Evolutionary conservation across 2,888 invertebrate species (phyloP).

Genomic region (Rhimphoctona megacephalus): DNA sequence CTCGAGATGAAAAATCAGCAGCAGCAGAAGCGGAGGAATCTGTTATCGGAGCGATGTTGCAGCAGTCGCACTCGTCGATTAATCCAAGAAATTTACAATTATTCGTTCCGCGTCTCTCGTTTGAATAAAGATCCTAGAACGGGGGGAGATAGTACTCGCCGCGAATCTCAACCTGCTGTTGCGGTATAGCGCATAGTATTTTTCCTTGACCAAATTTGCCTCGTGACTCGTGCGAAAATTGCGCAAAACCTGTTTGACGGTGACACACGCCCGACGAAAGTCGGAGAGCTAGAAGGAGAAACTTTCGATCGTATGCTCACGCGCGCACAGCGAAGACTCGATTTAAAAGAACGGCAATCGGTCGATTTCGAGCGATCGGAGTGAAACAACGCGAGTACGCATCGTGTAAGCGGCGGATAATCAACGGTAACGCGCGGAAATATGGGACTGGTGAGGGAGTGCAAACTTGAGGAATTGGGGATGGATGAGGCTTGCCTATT

Average conservation of each 20-base stretch:
- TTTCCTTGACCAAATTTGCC: conserved; percentile 9
- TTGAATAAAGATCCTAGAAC: too few relatives aligned
- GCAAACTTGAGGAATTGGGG: conserved; percentile 83
- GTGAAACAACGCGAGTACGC: background rate
- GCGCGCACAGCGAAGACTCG: background rate
- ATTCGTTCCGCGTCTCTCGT: background rate
- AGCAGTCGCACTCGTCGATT: too few relatives aligned
- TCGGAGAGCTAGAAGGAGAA: background rate
- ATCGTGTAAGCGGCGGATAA: background rate
- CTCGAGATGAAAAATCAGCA: background rate
- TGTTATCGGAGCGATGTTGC: background rate
- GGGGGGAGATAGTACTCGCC: too few relatives aligned
- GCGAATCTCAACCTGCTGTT: background rate
- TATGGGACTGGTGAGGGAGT: conserved; percentile 57
- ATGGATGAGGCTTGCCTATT: conserved; percentile 89
- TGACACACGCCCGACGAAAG: background rate
- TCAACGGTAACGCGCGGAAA: background rate
- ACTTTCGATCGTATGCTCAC: background rate
- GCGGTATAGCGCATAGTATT: background rate
- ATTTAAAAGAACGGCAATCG: too few relatives aligned
- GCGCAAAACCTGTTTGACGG: background rate
- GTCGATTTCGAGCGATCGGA: background rate
- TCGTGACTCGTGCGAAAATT: background rate
- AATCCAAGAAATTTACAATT: too few relatives aligned
- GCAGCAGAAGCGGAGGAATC: background rate